Percentiles rank a stretch among this genome's conserved stretches.
Evolutionary conservation across 2,797 vertebrate genomes (phyloP).

Genomic region (Sciurus vulgaris): DNA sequence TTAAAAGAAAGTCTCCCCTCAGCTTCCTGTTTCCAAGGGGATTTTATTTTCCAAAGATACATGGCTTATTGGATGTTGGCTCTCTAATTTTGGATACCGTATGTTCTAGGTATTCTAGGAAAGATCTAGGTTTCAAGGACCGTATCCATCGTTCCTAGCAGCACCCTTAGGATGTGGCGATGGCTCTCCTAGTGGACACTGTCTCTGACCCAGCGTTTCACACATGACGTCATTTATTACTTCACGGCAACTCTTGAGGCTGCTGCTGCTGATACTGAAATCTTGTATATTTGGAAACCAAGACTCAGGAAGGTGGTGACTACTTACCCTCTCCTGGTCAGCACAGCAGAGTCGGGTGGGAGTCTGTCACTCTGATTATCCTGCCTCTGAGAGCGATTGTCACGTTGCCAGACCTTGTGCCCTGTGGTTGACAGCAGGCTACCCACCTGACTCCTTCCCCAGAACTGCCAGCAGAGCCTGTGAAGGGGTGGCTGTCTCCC

Average conservation of each 20-base stretch:
- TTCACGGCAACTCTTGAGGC: neutral
- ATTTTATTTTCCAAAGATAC: constrained; percentile 37
- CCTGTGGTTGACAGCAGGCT: rapidly evolving
- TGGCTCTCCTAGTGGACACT: neutral
- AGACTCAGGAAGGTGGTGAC: neutral
- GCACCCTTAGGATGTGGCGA: neutral
- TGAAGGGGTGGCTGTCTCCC: too few species aligned
- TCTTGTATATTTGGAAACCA: neutral
- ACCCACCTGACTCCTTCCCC: rapidly evolving
- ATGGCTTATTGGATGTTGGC: neutral
- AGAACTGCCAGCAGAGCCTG: rapidly evolving
- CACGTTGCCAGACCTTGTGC: too few species aligned
- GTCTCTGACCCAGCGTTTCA: too few species aligned
- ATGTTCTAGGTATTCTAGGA: constrained; percentile 64
- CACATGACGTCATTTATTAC: neutral
- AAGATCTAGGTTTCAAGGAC: constrained; percentile 28
- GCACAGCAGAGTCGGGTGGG: neutral
- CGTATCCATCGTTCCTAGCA: neutral
- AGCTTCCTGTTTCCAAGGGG: constrained; percentile 68
- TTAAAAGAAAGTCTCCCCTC: neutral
- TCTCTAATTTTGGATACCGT: constrained; percentile 72
- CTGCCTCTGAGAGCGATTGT: rapidly evolving
- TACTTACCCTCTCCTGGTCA: neutral
- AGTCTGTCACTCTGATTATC: neutral
- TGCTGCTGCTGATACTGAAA: rapidly evolving